These are phyloP conservation scores for Siniperca scherzeri DNA, from an alignment of 2,797 vertebrate genomes.

Conservation along the genomic window DNA sequence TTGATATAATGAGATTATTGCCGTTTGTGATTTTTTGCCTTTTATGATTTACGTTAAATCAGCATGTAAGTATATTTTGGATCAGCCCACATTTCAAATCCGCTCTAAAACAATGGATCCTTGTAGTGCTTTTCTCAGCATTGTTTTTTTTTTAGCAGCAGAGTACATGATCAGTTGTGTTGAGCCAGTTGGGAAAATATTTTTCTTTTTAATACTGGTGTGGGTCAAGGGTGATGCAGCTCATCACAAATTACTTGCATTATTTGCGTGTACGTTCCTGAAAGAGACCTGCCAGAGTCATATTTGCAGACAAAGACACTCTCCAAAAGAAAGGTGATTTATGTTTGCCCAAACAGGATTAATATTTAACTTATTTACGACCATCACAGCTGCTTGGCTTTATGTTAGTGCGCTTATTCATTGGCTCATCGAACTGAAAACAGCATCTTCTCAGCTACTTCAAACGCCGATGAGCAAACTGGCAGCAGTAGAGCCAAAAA, in stretches of 20 bases:
- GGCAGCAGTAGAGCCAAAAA: not conserved
- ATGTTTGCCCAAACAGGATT: not conserved
- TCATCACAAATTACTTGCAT: not conserved
- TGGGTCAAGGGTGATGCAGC: not conserved
- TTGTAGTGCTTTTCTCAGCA: not conserved
- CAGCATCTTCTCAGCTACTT: not conserved
- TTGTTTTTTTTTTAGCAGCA: not conserved
- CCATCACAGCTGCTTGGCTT: conserved; percentile 28
- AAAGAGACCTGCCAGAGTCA: not conserved
- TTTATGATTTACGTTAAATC: conserved; percentile 3
- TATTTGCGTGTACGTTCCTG: not conserved
- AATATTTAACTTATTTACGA: conserved; percentile 16
- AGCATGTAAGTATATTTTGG: not conserved
- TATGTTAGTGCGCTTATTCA: not conserved
- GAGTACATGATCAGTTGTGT: not conserved
- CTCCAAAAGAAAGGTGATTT: not conserved
- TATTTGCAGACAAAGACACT: not conserved
- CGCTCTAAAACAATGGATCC: not conserved
- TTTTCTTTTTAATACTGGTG: not conserved
- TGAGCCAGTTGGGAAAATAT: not conserved
- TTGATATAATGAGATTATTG: not conserved
- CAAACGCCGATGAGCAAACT: not conserved
- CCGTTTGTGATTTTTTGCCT: too few relatives aligned
- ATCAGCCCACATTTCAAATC: not conserved
- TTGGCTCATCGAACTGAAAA: conserved; percentile 1